Evolutionary conservation across 2,797 vertebrate genomes (phyloP), one percentile per base, ranked within the genome.

Genomic region (Karalla daura): DNA sequence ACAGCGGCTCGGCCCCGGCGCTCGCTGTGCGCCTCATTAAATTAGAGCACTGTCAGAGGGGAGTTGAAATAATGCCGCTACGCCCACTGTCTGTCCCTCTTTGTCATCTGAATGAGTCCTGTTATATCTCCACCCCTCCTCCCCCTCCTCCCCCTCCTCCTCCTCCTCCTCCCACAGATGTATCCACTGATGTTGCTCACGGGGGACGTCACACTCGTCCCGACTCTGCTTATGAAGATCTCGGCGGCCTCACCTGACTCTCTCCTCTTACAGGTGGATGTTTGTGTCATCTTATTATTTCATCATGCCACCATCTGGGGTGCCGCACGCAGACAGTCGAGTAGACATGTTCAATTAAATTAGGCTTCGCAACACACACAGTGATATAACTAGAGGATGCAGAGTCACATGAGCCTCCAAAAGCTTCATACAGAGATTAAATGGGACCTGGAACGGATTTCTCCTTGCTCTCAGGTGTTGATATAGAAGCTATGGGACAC

Each of bases 21-120:
- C 81, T 79, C 82, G 36, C 80, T 76, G 58, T 51, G 80, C 23
- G 74, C 77, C 86, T 90, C 86, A 85, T 92, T 90, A 87, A 88
- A 89, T 88, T 87, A 88, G 70, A 86, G 74, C 11, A 46, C 68
- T 76, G 88, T 89, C 81, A 84, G 80, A 77, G 73, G 88, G 85
- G 87, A 84, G 69, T 70, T 84, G 83, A 83, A 87, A 85, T 87
- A 79, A 87, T 69, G 85, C 75, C 3, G 70, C 83, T 70, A 53
- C 64, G 17, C 76, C 80, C 66, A 73, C 80, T 73, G 81, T 85
- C 73, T 77, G 80, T 77, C 78, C 75, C 74, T 45, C 68, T 88
- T 80, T 85, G 86, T 90, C 87, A 83, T 81, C 61, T 60, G 74
- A 86, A 83, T 39, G 83, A 85, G 63, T 61, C 74, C 55, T 10